Evolutionary conservation across 2,113 vertebrate genomes (phyloP), one percentile per base, ranked within the genome.

Genomic region (Corythoichthys haematopterus): DNA sequence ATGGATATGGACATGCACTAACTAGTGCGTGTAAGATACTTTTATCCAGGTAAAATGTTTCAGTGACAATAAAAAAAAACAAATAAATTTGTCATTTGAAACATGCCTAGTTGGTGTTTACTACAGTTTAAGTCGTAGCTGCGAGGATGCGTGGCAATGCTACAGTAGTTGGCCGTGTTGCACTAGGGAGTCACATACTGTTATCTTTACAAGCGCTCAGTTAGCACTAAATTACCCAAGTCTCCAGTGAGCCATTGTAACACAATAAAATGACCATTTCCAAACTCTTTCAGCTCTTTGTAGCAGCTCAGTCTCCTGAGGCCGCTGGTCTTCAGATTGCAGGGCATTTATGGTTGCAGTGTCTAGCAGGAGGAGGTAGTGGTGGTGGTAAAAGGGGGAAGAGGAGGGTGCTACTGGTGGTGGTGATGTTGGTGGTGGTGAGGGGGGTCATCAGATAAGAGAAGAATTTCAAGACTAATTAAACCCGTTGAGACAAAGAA

Each of bases 401-500:
- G 33, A 46, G 53, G 15, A 1, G 72, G n/a, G 16, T 45, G 53
- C 57, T 68, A 52, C 64, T 56, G 70, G 37, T 66, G 65, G 62
- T 13, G 37, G 28, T 6, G 55, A 33, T 35, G 35, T 12, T 57
- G 11, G 55, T 57, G 55, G 33, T 57, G 52, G 12, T 57, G 57
- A 83, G 72, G 84, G 84, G 87, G 86, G 87, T 89, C 88, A 86
- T 91, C 89, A 91, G 89, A 90, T 90, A 89, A 91, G 90, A 90
- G 84, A 85, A 81, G 85, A 90, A 89, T 89, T 91, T 90, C 86
- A 78, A 89, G 88, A 90, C 91, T 91, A 92, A 92, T 92, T 91
- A 92, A 91, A 91, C 88, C 91, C 90, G 89, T 89, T 78, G 91
- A 91, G 90, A 92, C 90, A 85, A 81, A 84, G 83, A 89, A 91